Percentiles rank a stretch among this genome's conserved stretches.
phyloP scores from a whole-genome alignment of 1,140 invertebrate genomes.

The Tetragnatha versicolor region DNA sequence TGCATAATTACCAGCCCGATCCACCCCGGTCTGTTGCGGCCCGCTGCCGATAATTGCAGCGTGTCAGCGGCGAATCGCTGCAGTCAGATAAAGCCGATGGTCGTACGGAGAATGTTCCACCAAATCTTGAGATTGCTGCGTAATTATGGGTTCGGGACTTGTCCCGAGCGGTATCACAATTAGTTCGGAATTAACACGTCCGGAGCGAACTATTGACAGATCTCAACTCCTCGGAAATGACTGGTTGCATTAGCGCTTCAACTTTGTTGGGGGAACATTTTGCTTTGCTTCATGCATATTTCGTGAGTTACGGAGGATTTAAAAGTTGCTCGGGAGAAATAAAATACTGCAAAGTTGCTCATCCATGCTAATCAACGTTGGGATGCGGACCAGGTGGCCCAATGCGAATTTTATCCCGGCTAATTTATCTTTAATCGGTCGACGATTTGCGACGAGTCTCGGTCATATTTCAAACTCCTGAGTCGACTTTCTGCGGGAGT shows the following conservation, averaged over 20 bases:
- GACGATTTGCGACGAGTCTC: slow-evolving; percentile 27
- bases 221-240: slow-evolving; percentile 42
- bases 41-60: slow-evolving; percentile 47
- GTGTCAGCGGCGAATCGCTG: slow-evolving; percentile 27
- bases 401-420: slow-evolving; percentile 54
- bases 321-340: slow-evolving; percentile 49
- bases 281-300: slow-evolving; percentile 39
- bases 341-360: slow-evolving; percentile 53
- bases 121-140: slow-evolving; percentile 39
- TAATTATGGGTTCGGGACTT: slow-evolving; percentile 42
- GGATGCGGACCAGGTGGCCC: slow-evolving; percentile 42
- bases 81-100: slow-evolving; percentile 17
- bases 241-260: slow-evolving; percentile 47
- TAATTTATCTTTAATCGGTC: slow-evolving; percentile 54
- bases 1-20: slow-evolving; percentile 41
- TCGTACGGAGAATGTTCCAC: slow-evolving; percentile 31
- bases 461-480: slow-evolving; percentile 51
- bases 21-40: slow-evolving; percentile 15
- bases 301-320: slow-evolving; percentile 46
- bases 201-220: slow-evolving; percentile 33
- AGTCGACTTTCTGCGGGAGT: slow-evolving; percentile 34
- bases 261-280: slow-evolving; percentile 49
- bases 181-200: slow-evolving; percentile 53
- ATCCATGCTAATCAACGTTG: slow-evolving; percentile 54
- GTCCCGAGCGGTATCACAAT: slow-evolving; percentile 53